Percentiles rank a stretch among this genome's conserved stretches.
These are phyloP conservation scores for Watsonalla binaria DNA, from an alignment of 2,888 invertebrate genomes.

Conservation along the genomic window DNA sequence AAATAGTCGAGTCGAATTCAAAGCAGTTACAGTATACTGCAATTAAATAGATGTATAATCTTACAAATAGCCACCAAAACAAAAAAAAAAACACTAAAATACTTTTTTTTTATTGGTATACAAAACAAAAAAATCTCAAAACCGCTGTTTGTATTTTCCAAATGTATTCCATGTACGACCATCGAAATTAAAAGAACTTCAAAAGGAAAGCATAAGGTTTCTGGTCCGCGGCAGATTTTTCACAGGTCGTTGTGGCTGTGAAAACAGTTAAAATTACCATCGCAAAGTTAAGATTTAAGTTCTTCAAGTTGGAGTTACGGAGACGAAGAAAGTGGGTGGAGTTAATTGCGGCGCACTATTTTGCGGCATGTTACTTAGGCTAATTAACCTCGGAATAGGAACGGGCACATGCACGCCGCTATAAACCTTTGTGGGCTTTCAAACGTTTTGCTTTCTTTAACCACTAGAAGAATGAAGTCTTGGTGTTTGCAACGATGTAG, in stretches of 20 bases:
- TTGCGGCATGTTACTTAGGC: slow-evolving; percentile 43
- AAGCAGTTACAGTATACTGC: too few relatives aligned
- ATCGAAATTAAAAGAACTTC: neutral
- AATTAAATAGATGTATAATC: too few relatives aligned
- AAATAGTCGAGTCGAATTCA: too few relatives aligned
- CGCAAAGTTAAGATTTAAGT: slow-evolving; percentile 36
- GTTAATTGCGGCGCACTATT: slow-evolving; percentile 46
- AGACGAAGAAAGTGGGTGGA: slow-evolving; percentile 36
- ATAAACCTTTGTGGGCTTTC: slow-evolving; percentile 19
- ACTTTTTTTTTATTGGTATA: too few relatives aligned
- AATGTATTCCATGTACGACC: too few relatives aligned
- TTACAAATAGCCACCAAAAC: too few relatives aligned
- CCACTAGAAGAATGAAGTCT: neutral
- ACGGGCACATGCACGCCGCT: slow-evolving; percentile 30
- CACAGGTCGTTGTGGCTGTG: slow-evolving; percentile 7
- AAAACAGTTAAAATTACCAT: slow-evolving; percentile 25
- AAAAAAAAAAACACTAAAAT: too few relatives aligned
- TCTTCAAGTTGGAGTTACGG: slow-evolving; percentile 23
- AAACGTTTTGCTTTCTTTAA: slow-evolving; percentile 6
- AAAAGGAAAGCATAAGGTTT: neutral
- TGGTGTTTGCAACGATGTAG: too few relatives aligned
- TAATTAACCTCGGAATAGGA: slow-evolving; percentile 47
- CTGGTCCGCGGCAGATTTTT: neutral
- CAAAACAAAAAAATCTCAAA: too few relatives aligned
- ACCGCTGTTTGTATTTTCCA: too few relatives aligned